phyloP scores from a whole-genome alignment of 1,140 invertebrate species.

The Octopus bimaculoides region DNA sequence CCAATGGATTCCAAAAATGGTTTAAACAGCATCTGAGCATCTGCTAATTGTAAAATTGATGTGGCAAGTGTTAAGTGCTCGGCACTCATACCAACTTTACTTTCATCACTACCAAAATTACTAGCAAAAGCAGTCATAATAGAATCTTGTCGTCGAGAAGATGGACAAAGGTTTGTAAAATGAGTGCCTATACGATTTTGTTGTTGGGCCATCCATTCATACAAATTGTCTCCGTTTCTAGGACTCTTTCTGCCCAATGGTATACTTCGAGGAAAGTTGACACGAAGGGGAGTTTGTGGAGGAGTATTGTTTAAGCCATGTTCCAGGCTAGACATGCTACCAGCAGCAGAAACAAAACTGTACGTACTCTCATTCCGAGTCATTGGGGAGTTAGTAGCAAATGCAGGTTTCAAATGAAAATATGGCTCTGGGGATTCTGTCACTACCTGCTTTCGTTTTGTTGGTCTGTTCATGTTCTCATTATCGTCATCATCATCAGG shows the following conservation, averaged over 20 bases:
- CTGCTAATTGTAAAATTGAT: slow-evolving; percentile 50
- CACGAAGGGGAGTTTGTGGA: slow-evolving; percentile 40
- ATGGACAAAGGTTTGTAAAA: slow-evolving; percentile 1
- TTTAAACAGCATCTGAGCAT: slow-evolving; percentile 53
- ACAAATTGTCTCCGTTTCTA: slow-evolving; percentile 73
- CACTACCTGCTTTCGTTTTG: background rate
- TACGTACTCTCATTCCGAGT: slow-evolving; percentile 70
- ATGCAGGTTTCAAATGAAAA: slow-evolving; percentile 3
- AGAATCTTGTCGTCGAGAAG: slow-evolving; percentile 41
- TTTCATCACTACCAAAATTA: slow-evolving; percentile 52
- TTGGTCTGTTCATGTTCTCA: slow-evolving; percentile 10
- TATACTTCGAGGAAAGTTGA: slow-evolving; percentile 32
- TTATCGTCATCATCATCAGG: slow-evolving; percentile 23
- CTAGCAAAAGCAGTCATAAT: slow-evolving; percentile 42
- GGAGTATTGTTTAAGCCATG: slow-evolving; percentile 33
- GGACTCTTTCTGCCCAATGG: slow-evolving; percentile 40
- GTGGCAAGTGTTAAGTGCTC: slow-evolving; percentile 43
- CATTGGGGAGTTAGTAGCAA: slow-evolving; percentile 69
- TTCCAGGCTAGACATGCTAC: slow-evolving; percentile 49
- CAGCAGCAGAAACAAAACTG: slow-evolving; percentile 63
- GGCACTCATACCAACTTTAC: slow-evolving; percentile 42
- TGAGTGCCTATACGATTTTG: slow-evolving; percentile 56
- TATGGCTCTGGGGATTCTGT: slow-evolving; percentile 25
- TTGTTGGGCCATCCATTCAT: slow-evolving; percentile 90
- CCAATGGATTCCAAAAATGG: slow-evolving; percentile 54